phyloP scores from a whole-genome alignment of 1,140 invertebrate species.

The Polypedilum vanderplanki region DNA sequence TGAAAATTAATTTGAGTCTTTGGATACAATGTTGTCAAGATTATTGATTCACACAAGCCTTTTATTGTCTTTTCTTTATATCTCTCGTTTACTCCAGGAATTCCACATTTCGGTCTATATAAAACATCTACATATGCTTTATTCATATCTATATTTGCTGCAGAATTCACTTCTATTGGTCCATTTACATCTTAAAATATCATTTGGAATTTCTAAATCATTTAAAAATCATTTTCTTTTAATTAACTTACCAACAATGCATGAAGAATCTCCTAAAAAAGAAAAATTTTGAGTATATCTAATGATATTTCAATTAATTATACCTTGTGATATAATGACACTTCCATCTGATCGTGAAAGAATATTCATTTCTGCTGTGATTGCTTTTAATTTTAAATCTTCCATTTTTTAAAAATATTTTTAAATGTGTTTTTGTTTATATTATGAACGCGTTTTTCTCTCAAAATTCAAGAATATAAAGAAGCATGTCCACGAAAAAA shows the following conservation, averaged over 20 bases:
- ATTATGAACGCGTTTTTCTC: no score
- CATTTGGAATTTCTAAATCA: no score
- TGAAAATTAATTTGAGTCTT: constrained; percentile 67
- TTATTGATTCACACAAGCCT: constrained; percentile 65
- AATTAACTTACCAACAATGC: constrained; percentile 53
- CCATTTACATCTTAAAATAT: constrained; percentile 59
- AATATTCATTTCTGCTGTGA: constrained; percentile 62
- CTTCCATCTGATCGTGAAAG: constrained; percentile 68
- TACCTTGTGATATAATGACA: constrained; percentile 62
- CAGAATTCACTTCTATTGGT: constrained; percentile 68
- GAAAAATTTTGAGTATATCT: constrained; percentile 32
- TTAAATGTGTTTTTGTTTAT: no score
- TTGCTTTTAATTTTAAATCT: constrained; percentile 37
- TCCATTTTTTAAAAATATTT: background rate
- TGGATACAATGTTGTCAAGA: constrained; percentile 65
- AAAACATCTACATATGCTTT: constrained; percentile 70
- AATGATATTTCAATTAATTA: constrained; percentile 30
- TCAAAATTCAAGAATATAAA: no score
- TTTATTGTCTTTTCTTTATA: constrained; percentile 66
- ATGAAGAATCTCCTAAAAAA: constrained; percentile 64
- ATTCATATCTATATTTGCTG: constrained; percentile 65
- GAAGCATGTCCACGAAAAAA: no score
- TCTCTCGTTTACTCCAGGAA: constrained; percentile 64
- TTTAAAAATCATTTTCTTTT: no score
- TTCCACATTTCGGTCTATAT: constrained; percentile 67